These are phyloP conservation scores for Eilema sororculum DNA, from an alignment of 2,888 invertebrate species.

Conservation along the genomic window DNA sequence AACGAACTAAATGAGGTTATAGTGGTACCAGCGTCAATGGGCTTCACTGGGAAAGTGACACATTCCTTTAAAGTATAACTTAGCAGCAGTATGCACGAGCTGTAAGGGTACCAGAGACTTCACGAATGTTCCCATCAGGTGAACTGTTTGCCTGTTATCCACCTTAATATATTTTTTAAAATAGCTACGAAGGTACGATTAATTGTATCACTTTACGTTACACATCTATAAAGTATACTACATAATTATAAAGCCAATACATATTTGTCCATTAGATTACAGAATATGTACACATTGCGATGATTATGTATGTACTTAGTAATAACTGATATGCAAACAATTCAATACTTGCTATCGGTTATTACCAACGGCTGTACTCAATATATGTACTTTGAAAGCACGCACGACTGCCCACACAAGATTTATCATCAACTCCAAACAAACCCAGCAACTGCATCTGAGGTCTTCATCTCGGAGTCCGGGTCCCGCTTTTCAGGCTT, in stretches of 20 bases:
- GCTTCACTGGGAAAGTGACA: neutral
- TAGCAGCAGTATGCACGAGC: neutral
- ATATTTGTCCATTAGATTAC: conserved; percentile 29
- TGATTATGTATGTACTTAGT: conserved; percentile 10
- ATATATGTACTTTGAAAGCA: neutral
- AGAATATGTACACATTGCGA: conserved; percentile 24
- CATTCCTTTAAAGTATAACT: neutral
- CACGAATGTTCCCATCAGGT: neutral
- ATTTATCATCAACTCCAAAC: neutral
- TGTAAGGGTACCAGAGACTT: neutral
- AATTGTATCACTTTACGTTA: neutral
- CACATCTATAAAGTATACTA: neutral
- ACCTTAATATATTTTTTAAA: too few relatives aligned
- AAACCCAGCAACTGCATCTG: too few relatives aligned
- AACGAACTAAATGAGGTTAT: neutral
- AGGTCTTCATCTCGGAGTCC: too few relatives aligned
- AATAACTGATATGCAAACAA: conserved; percentile 32
- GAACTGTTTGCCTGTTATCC: neutral
- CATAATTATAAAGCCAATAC: neutral
- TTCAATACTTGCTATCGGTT: conserved; percentile 17
- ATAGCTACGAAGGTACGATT: too few relatives aligned
- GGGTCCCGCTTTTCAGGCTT: too few relatives aligned
- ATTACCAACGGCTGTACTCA: conserved; percentile 26
- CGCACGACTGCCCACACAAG: neutral
- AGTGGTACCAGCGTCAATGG: neutral